Base-by-base conservation (phyloP, 2,113 vertebrate species). In the Sturnira hondurensis region DNA sequence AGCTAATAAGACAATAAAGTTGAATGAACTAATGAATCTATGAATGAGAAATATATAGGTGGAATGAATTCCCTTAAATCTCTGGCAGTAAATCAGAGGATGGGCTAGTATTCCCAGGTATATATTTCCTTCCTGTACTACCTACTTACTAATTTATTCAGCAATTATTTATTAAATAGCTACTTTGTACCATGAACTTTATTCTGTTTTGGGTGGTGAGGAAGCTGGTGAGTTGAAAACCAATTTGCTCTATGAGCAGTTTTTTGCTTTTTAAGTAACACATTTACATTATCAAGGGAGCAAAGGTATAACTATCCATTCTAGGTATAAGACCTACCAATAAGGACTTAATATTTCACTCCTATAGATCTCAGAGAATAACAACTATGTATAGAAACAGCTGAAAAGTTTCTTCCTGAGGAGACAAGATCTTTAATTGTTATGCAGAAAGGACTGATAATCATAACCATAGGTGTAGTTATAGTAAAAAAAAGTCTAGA, bases 401-500 rank as follows among this genome's bases (percentile, higher is more conserved):
- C 45, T 93, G 63, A 89, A 82, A 93, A 76, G 0, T 91, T 93
- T 73, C 19, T 19, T 76, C 1, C 87, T 73, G 87, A 67, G 47
- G 97, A 78, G 83, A 47, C 92, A 95, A 94, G 94, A 88, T 95
- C 91, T 67, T 93, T 67, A 95, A 33, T 67, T 97, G 74, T 96
- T 87, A 61, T 3, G 1, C 89, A n/a, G 38, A 78, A 92, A 94
- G 19, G 7, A 73, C 70, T 89, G 63, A 41, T 86, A 67, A 45
- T 86, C 19, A 63, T 22, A 78, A 95, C 89, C 26, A 65, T 20
- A 82, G 63, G 31, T 86, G 31, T 45, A 92, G 67, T 26, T 86
- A 89, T 81, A 6, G 5, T 84, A 97, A 92, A 97, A 93, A 97
- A 89, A 74, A 67, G 94, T 96, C 96, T 96, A 98, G 63, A 61